Base-by-base conservation (phyloP, 2,113 vertebrate species). In the Romanogobio albipinnatus region DNA sequence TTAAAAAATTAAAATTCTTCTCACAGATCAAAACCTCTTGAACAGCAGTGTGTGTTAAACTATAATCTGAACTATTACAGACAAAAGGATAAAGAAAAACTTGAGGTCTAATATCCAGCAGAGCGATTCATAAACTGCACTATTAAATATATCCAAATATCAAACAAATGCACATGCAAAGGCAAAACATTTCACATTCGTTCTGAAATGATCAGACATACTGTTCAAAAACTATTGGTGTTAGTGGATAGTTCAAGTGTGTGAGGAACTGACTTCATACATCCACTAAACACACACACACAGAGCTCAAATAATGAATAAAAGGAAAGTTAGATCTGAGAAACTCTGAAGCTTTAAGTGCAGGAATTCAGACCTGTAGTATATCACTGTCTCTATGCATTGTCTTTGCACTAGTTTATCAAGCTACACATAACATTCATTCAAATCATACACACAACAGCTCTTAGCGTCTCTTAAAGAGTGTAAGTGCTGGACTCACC, bases 401-500 rank as follows among this genome's bases (percentile, higher is more conserved):
- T 15, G 61, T 26, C 19, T 73, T n/a, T 45, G 19, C 68, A 26
- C 24, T 76, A 10, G 17, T 36, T 59, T 2, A 22, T 33, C 17
- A n/a, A 43, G 9, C 17, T 51, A 76, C 14, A 43, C 1, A 6
- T 19, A 5, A 51, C 7, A 45, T 56, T 22, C 4, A 10, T 7
- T 22, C 8, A 10, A 83, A 75, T 59, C 3, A n/a, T n/a, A 17
- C 3, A 13, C 17, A 36, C 68, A 36, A 36, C 10, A 11, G 6
- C 1, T 10, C 1, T 6, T 17, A 22, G 3, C 4, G 0, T 14
- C 24, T 24, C 61, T 14, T 4, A 61, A 26, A 17, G 10, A 83
- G 26, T 68, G 68, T 68, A 61, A 79, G 43, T 15, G 2, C 81
- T 58, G 43, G 73, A 95, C 97, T 97, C 94, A 98, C 97, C 97